Evolutionary conservation across 2,888 invertebrate species (phyloP).

Genomic region (Lumbricus terrestris): DNA sequence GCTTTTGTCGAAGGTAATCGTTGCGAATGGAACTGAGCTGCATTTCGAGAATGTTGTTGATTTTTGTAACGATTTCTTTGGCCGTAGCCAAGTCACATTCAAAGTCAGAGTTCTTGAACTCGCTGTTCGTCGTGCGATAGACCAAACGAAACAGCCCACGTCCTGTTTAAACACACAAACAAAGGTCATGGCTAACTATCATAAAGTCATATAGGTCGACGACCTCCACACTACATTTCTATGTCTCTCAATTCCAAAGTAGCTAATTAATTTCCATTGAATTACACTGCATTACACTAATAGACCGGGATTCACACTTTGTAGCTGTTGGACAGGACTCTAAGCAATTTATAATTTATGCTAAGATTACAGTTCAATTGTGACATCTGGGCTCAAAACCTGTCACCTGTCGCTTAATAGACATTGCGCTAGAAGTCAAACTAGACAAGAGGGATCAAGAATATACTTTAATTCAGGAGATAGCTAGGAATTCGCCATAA

Average conservation of each 20-base stretch:
- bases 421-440: too few relatives aligned
- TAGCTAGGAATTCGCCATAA: too few relatives aligned
- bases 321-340: not conserved
- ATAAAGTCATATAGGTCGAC: too few relatives aligned
- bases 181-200: too few relatives aligned
- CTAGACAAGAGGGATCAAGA: too few relatives aligned
- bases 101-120: conserved; percentile 79
- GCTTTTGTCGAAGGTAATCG: conserved; percentile 77
- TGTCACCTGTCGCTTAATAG: too few relatives aligned
- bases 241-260: too few relatives aligned
- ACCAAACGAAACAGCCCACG: conserved; percentile 75
- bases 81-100: conserved; percentile 77
- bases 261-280: not conserved
- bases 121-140: conserved; percentile 59
- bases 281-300: not conserved
- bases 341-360: too few relatives aligned
- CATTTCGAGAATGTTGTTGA: conserved; percentile 81
- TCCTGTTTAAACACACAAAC: conserved; percentile 44
- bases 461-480: too few relatives aligned
- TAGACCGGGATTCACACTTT: not conserved
- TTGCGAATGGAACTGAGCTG: conserved; percentile 76
- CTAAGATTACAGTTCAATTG: not conserved
- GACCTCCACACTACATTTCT: too few relatives aligned
- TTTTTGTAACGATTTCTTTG: conserved; percentile 80
- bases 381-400: too few relatives aligned